A percentile compares a stretch with the other conserved stretches of the same genome.
Evolutionary conservation across 2,797 vertebrate genomes (phyloP).

Genomic region (Epinephelus awoara): DNA sequence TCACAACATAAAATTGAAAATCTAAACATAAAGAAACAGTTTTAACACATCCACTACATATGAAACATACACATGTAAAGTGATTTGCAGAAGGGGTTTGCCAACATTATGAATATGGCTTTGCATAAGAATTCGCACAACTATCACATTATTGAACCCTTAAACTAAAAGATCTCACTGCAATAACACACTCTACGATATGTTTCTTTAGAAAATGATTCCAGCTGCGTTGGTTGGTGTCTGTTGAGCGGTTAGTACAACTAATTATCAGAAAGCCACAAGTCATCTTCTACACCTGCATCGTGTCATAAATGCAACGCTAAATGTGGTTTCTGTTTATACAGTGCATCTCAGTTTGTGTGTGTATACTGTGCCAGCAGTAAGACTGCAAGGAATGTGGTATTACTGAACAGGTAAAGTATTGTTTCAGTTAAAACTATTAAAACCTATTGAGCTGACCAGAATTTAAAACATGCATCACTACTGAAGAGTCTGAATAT

Average conservation of each 20-base stretch:
- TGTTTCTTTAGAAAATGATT: background rate
- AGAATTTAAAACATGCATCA: background rate
- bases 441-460: background rate
- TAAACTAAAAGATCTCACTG: background rate
- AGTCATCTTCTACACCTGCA: background rate
- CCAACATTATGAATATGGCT: no score
- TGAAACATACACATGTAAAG: no score
- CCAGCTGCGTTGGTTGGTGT: background rate
- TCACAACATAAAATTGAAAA: no score
- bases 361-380: background rate
- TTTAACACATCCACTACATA: no score
- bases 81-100: no score
- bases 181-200: background rate
- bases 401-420: background rate
- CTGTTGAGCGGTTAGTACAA: background rate
- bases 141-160: background rate
- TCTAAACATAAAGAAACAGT: no score
- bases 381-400: background rate
- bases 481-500: background rate
- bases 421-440: background rate
- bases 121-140: no score
- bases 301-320: background rate
- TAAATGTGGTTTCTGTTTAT: background rate
- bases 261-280: background rate
- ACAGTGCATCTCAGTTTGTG: background rate